Conservation (phyloP, 2,113 vertebrate genomes). For the Brachypteracias leptosomus region DNA sequence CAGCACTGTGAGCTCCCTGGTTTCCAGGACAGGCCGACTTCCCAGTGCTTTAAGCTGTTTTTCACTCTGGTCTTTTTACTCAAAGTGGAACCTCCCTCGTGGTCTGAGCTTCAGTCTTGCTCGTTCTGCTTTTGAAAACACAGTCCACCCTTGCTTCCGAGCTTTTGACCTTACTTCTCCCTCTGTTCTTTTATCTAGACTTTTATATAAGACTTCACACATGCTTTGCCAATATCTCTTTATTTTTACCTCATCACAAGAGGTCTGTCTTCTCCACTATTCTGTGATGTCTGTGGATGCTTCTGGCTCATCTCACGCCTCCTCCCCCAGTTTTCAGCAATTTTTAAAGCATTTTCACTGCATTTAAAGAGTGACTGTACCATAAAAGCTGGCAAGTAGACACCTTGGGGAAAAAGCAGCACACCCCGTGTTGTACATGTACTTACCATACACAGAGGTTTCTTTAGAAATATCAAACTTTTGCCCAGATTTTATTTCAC, state of each 20-base stretch:
- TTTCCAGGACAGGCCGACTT: not conserved
- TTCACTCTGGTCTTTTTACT: not conserved
- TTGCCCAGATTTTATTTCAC: not conserved
- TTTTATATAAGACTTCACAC: not conserved
- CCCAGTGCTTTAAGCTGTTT: not conserved
- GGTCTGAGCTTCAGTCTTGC: not conserved
- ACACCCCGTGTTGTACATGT: not conserved
- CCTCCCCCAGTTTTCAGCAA: not conserved
- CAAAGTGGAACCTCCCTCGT: not conserved
- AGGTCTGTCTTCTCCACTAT: not conserved
- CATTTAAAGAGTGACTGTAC: not conserved
- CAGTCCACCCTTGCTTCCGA: not conserved
- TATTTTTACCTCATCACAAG: not conserved
- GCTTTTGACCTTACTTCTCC: not conserved
- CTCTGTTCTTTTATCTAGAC: rapidly evolving
- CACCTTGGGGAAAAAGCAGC: not conserved
- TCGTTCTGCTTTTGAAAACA: not conserved
- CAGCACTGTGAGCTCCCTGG: not conserved
- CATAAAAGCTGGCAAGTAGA: not conserved
- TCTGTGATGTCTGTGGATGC: not conserved
- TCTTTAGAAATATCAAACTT: not conserved
- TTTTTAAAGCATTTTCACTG: not conserved
- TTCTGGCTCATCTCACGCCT: not conserved
- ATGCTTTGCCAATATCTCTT: not conserved
- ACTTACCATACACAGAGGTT: not conserved